phyloP scores from a whole-genome alignment of 2,888 invertebrate genomes.

The Amiota communis region DNA sequence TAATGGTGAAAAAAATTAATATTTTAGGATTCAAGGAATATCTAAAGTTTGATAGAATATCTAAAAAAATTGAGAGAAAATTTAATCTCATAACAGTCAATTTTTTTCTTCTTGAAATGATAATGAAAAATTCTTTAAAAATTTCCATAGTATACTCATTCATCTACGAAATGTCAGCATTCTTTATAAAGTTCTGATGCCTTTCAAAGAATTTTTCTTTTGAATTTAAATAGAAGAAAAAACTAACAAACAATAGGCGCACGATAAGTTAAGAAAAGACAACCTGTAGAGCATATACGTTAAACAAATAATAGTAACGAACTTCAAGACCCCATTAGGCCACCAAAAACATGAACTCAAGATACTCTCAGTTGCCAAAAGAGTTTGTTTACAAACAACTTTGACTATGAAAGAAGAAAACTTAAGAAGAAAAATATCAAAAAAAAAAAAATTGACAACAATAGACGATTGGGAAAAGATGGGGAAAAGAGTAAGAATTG shows the following conservation, averaged over 20 bases:
- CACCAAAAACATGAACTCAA: too few relatives aligned
- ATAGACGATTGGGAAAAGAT: background rate
- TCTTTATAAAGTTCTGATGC: constrained; percentile 1
- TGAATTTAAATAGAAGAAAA: background rate
- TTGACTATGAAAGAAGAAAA: background rate
- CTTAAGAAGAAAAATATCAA: background rate
- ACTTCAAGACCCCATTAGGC: too few relatives aligned
- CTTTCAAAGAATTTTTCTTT: background rate
- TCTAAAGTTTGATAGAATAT: too few relatives aligned
- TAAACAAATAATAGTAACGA: constrained; percentile 18
- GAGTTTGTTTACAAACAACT: background rate
- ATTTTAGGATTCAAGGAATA: too few relatives aligned
- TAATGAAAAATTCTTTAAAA: too few relatives aligned
- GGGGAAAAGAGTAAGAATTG: background rate
- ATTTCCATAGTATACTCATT: background rate
- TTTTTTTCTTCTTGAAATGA: background rate
- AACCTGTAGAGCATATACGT: constrained; percentile 24
- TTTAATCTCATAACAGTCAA: background rate
- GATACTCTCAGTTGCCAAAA: background rate
- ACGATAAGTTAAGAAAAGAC: constrained; percentile 27
- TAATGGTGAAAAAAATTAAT: too few relatives aligned
- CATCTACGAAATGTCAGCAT: too few relatives aligned
- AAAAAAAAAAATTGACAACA: background rate
- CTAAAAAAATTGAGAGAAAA: too few relatives aligned
- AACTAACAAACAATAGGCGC: background rate